phyloP scores from a whole-genome alignment of 2,113 vertebrate genomes.

The Xiphophorus hellerii region DNA sequence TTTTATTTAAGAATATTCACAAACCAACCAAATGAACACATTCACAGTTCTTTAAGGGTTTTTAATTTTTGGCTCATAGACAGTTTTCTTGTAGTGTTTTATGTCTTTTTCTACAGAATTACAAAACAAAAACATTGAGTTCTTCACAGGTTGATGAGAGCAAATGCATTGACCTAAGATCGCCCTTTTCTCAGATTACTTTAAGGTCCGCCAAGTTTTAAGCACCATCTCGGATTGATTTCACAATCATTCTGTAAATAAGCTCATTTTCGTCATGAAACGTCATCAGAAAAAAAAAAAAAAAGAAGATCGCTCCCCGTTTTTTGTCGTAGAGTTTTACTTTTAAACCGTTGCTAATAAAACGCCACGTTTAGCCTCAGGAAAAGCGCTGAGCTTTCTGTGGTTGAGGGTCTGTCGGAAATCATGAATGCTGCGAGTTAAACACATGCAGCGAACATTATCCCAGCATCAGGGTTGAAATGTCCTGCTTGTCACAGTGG shows the following conservation, averaged over 20 bases:
- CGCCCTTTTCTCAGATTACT: too few relatives aligned
- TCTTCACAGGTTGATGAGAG: too few relatives aligned
- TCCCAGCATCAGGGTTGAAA: constrained; percentile 17
- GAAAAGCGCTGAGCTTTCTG: not conserved
- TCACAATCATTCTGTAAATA: not conserved
- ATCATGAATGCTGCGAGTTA: not conserved
- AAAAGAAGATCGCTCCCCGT: not conserved
- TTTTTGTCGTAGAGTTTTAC: constrained; percentile 6
- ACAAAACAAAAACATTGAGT: too few relatives aligned
- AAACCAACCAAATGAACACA: constrained; percentile 18
- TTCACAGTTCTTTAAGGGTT: constrained; percentile 22
- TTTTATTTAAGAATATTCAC: constrained; percentile 40
- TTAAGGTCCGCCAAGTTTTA: too few relatives aligned
- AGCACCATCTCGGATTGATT: too few relatives aligned
- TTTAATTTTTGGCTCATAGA: not conserved
- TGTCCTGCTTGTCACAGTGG: constrained; percentile 32
- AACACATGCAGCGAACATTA: not conserved
- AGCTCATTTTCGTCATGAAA: constrained; percentile 1
- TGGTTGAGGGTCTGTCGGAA: constrained; percentile 19
- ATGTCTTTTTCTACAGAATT: too few relatives aligned
- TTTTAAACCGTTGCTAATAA: not conserved
- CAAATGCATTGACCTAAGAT: too few relatives aligned
- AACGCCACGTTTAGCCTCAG: constrained; percentile 9
- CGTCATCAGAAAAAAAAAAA: not conserved
- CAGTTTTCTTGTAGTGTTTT: too few relatives aligned